Evolutionary conservation across 2,888 invertebrate genomes (phyloP), one percentile per base, ranked within the genome.

Genomic region (Parnassius smintheus): DNA sequence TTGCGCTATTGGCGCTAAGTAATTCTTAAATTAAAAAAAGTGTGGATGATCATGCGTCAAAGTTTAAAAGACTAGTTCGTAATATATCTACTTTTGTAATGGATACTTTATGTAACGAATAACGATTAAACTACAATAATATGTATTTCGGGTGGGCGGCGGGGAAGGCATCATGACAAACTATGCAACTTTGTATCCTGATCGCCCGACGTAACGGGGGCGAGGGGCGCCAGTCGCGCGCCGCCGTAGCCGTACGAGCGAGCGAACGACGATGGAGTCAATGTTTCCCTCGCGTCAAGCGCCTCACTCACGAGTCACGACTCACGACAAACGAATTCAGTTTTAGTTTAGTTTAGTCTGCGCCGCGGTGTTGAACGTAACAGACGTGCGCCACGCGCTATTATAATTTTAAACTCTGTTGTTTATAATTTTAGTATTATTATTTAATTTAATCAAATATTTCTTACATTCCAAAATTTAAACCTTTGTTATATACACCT

Each of bases 351-450:
- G 71, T 73, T 84, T 79, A 90, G 91, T 89, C 80, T 83, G 82
- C 83, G 84, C 80, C 89, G 85, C 86, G 85, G 83, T 80, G 81
- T 82, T 76, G 72, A 69, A 75, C 64, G 48, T 78, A 75, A 73
- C 75, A 79, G 86, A 80, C 83, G 89, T 81, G 72, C 77, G 72
- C 78, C 18, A 75, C 77, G 79, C 62, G 68, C 67, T 65, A 68
- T 69, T 7, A 25, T 68, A 60, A 69, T 66, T 68, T 60, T 61
- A 74, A 73, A 71, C 68, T 68, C 71, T 71, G 76, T 71, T 70
- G 72, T 77, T 78, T 79, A 76, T 78, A 78, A 78, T 76, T 77
- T 78, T 75, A 72, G 75, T 74, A 73, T 68, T 67, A 62, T 68
- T 65, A n/a, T 49, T 46, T 61, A 62, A 66, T 66, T 68, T 68